These are phyloP conservation scores for Spea bombifrons DNA, from an alignment of 2,113 vertebrate genomes.

Conservation along the genomic window DNA sequence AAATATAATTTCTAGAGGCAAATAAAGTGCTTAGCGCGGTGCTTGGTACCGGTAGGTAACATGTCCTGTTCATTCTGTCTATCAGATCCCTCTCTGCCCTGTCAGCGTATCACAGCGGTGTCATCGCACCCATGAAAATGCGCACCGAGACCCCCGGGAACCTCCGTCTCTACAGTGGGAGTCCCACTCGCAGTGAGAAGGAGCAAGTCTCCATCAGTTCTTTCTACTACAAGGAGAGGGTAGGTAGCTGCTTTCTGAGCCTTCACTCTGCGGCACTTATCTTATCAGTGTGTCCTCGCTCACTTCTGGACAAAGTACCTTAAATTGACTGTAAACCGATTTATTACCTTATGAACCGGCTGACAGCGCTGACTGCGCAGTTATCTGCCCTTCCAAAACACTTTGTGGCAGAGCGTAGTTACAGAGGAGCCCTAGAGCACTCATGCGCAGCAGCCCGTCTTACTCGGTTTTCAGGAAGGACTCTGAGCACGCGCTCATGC, in stretches of 20 bases:
- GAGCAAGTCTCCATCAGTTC: slow-evolving; percentile 96
- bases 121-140: slow-evolving; percentile 96
- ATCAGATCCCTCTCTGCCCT: slow-evolving; percentile 89
- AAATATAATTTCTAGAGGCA: too few species aligned
- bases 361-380: too few species aligned
- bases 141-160: slow-evolving; percentile 88
- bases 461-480: too few species aligned
- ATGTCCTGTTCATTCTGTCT: neutral
- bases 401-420: too few species aligned
- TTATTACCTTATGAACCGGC: too few species aligned
- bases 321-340: neutral
- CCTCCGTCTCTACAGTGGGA: slow-evolving; percentile 88
- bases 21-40: too few species aligned
- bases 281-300: neutral
- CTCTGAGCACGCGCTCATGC: too few species aligned
- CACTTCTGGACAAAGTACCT: neutral
- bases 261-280: neutral
- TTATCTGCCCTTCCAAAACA: too few species aligned
- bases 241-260: slow-evolving; percentile 58
- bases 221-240: slow-evolving; percentile 98
- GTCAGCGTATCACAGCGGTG: slow-evolving; percentile 91
- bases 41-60: neutral
- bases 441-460: too few species aligned
- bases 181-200: slow-evolving; percentile 90
- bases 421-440: too few species aligned